These are phyloP conservation scores for Saturnia japonica DNA, from an alignment of 2,888 invertebrate genomes.

Conservation along the genomic window DNA sequence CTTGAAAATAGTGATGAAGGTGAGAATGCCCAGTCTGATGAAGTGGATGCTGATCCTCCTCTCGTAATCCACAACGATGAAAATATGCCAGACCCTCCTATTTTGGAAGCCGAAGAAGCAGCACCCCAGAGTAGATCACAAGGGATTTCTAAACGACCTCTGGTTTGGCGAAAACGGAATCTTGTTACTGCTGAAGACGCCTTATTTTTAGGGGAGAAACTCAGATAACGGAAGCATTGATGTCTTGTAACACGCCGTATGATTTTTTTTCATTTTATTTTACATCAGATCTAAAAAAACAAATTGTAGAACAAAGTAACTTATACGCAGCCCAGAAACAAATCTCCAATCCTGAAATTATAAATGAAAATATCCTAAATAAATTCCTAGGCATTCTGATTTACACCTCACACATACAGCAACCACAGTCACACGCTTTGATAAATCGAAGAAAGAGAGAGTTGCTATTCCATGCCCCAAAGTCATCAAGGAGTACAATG, in stretches of 20 bases:
- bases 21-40: too few species aligned
- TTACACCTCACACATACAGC: slow-evolving; percentile 40
- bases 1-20: too few species aligned
- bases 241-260: slow-evolving; percentile 38
- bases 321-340: slow-evolving; percentile 43
- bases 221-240: too few species aligned
- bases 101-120: slow-evolving; percentile 39
- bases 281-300: slow-evolving; percentile 41
- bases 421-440: slow-evolving; percentile 40
- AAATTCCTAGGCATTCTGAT: slow-evolving; percentile 43
- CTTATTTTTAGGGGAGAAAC: too few species aligned
- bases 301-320: slow-evolving; percentile 43
- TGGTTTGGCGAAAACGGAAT: too few species aligned
- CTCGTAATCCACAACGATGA: slow-evolving; percentile 38
- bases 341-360: slow-evolving; percentile 41
- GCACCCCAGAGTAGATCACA: slow-evolving; percentile 39
- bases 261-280: slow-evolving; percentile 43
- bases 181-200: too few species aligned
- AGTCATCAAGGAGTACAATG: slow-evolving; percentile 39
- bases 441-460: slow-evolving; percentile 36
- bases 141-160: too few species aligned
- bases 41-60: slow-evolving; percentile 42
- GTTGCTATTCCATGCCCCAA: slow-evolving; percentile 34
- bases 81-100: slow-evolving; percentile 42
- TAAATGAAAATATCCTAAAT: slow-evolving; percentile 41